Base-by-base conservation (phyloP, 2,113 vertebrate species). In the Callospermophilus lateralis region DNA sequence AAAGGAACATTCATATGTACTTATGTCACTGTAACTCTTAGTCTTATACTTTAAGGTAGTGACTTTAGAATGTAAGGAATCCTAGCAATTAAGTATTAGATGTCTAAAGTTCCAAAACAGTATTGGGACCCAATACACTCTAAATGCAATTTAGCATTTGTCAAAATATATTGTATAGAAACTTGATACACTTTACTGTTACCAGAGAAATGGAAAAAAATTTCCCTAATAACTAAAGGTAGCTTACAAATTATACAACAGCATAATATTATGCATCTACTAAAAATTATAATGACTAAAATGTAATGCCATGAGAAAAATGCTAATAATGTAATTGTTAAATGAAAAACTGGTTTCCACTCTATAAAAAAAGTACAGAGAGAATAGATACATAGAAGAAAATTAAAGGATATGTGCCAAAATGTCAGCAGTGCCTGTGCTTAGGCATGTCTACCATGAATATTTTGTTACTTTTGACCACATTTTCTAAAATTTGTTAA, bases 401-500 rank as follows among this genome's bases (percentile, higher is more conserved):
- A 95, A 65, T 30, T 6, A 81, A 92, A 92, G 17, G 20, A 84
- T 28, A 39, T 5, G 42, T 13, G 34, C 2, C 68, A 81, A 65
- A 80, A 83, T 72, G 5, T 73, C 26, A 73, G 20, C 8, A 68
- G 20, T 72, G 24, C 4, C 8, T 73, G 51, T 51, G 20, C 45
- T n/a, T 73, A 39, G 16, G 12, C 45, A 8, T 45, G 83, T 87
- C 93, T 12, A 68, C 13, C 72, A 48, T 72, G 34, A 77, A 53
- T 55, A 90, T 65, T 73, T 81, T 93, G 9, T 48, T 63, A 1
- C 11, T 70, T 79, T 96, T 84, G 15, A 65, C 26, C 67, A 8
- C 8, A 83, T 58, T 96, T 92, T 45, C 22, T 77, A 51, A 92
- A 88, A 73, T 22, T n/a, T 70, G 2, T 80, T 81, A 86, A 72